Evolutionary conservation across 2,888 invertebrate genomes (phyloP), one percentile per base, ranked within the genome.

Genomic region (Drosophila sordidula): DNA sequence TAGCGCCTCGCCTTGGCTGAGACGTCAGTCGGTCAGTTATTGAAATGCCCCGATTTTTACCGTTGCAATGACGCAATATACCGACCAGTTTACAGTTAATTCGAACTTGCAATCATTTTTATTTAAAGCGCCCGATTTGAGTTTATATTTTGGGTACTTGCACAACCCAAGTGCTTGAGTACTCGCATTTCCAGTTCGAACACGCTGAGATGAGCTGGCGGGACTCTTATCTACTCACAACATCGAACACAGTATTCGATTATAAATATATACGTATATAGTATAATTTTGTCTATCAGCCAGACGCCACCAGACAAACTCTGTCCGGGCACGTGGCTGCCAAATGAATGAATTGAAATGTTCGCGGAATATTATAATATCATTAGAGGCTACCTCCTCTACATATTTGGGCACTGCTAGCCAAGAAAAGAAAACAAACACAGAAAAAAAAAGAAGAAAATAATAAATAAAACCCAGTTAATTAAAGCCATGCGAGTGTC

Each of bases 401-500:
- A 58, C 64, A 63, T 57, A 65, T 75, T 72, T 75, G 87, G 80
- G 6, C 44, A 76, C 34, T 11, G 56, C 46, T 39, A 25, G 41
- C 39, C 45, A 49, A 44, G 54, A 18, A 51, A 32, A 12, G 25
- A 54, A 52, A 22, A 11, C 32, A 42, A 22, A 3, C 3, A 22
- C 3, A 22, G 3, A 12, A 39, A 45, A 18, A 41, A 26, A 22
- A 57, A 54, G 45, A 47, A 9, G 32, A 56, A 42, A 9, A 34
- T 16, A 42, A 14, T 32, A 36, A 14, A 68, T 32, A 59, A 63
- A 65, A 46, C 36, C 18, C 49, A 61, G 55, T 65, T 85, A 85
- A 85, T 85, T 87, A 78, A 73, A 71, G 47, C 67, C 70, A 76
- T 73, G 69, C 75, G 84, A 71, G 41, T 46, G 57, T 80, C 68